Percentiles rank a stretch among this genome's conserved stretches.
Conservation (phyloP, 2,888 invertebrate genomes). For the Diarsia mendica region DNA sequence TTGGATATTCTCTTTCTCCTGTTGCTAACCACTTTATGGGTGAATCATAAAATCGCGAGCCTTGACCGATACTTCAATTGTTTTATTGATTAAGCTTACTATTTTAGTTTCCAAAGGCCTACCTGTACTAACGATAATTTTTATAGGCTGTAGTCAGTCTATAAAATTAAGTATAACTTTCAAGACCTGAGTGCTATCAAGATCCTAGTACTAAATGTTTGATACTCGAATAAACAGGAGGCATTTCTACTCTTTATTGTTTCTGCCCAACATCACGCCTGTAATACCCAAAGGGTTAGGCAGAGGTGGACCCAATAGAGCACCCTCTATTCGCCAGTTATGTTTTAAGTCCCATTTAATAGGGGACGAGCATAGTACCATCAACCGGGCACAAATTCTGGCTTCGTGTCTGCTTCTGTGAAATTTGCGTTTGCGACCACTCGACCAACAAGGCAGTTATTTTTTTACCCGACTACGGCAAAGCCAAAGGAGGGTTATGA, state of each 20-base stretch:
- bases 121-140: constrained; percentile 20
- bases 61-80: constrained; percentile 32
- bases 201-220: constrained; percentile 6
- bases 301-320: no score
- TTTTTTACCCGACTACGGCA: no score
- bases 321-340: no score
- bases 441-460: no score
- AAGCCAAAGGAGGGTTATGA: no score
- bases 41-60: constrained; percentile 23
- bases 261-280: no score
- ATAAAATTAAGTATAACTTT: constrained; percentile 7
- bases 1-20: constrained; percentile 1
- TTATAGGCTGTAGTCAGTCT: constrained; percentile 21
- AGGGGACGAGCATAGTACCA: no score
- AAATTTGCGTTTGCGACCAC: no score
- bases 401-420: no score
- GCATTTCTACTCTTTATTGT: background rate
- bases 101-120: constrained; percentile 20
- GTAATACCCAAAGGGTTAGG: no score
- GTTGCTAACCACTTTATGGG: constrained; percentile 25
- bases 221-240: background rate
- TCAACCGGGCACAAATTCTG: no score
- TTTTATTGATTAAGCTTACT: constrained; percentile 37
- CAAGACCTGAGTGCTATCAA: constrained; percentile 2
- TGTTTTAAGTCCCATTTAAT: no score